A percentile compares a stretch with the other conserved stretches of the same genome.
Conservation (phyloP, 2,113 vertebrate species). For the Chamaetylas fuelleborni region DNA sequence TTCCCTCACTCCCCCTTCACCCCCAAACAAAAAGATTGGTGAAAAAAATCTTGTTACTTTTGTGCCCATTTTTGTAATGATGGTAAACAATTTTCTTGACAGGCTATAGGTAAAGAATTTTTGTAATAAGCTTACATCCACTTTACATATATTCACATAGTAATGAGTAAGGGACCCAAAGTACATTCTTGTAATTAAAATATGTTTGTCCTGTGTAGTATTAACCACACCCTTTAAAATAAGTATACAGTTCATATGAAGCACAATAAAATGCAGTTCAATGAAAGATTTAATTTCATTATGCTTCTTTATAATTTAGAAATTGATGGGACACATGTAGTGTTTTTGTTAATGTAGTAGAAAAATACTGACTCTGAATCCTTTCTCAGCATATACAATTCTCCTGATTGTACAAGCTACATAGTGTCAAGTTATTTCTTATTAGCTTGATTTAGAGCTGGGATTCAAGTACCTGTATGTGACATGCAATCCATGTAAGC, state of each 20-base stretch:
- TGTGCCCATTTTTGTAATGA: neutral
- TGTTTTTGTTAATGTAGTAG: neutral
- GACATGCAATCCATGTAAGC: neutral
- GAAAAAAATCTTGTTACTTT: neutral
- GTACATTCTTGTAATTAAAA: neutral
- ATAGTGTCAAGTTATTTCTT: neutral
- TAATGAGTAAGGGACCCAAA: neutral
- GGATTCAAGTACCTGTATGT: neutral
- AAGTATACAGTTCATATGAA: neutral
- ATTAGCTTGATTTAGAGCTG: neutral
- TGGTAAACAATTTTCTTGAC: neutral
- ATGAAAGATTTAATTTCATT: neutral
- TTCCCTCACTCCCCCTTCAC: rapidly evolving
- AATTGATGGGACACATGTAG: neutral
- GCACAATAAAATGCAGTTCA: neutral
- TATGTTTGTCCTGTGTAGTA: neutral
- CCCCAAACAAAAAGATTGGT: rapidly evolving
- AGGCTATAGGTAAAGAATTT: neutral
- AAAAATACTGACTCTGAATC: neutral
- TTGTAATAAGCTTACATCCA: neutral
- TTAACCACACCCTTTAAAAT: neutral
- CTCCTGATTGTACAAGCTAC: neutral
- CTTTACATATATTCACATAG: neutral
- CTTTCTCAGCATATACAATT: neutral
- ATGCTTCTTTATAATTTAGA: neutral